Conservation (phyloP, 2,888 invertebrate genomes). For the Gymnosoma rotundatum region DNA sequence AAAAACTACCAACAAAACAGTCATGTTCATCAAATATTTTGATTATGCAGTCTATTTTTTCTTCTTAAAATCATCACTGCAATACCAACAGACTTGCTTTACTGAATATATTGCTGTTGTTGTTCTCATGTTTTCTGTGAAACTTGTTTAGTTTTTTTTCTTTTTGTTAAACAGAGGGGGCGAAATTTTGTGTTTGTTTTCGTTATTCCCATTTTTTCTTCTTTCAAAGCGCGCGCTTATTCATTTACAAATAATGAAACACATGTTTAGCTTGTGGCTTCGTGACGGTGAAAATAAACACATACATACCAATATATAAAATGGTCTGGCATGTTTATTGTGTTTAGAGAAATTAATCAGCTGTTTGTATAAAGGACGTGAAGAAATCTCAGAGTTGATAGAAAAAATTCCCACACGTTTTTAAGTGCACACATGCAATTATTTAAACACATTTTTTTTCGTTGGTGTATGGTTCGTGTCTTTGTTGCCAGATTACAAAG, state of each 20-base stretch:
- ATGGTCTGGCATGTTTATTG: constrained; percentile 28
- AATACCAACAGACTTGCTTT: constrained; percentile 54
- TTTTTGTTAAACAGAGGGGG: background rate
- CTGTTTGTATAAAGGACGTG: constrained; percentile 51
- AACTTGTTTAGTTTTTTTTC: constrained; percentile 14
- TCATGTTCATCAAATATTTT: background rate
- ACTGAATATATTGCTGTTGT: background rate
- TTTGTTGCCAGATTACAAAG: background rate
- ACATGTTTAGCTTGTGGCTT: constrained; percentile 54
- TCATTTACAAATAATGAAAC: constrained; percentile 39
- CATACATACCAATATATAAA: background rate
- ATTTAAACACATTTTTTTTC: background rate
- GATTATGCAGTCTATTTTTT: constrained; percentile 13
- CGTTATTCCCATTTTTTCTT: background rate
- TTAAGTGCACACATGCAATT: background rate
- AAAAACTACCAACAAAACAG: background rate
- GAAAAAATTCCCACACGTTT: constrained; percentile 12
- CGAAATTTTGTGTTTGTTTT: constrained; percentile 10
- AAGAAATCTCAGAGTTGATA: constrained; percentile 37
- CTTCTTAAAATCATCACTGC: constrained; percentile 10
- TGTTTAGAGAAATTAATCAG: constrained; percentile 52
- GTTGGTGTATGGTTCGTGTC: background rate
- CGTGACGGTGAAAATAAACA: constrained; percentile 21
- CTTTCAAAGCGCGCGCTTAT: constrained; percentile 53
- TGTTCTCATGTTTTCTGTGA: background rate